Conservation (phyloP, 2,888 invertebrate species). For the Patella caerulea region DNA sequence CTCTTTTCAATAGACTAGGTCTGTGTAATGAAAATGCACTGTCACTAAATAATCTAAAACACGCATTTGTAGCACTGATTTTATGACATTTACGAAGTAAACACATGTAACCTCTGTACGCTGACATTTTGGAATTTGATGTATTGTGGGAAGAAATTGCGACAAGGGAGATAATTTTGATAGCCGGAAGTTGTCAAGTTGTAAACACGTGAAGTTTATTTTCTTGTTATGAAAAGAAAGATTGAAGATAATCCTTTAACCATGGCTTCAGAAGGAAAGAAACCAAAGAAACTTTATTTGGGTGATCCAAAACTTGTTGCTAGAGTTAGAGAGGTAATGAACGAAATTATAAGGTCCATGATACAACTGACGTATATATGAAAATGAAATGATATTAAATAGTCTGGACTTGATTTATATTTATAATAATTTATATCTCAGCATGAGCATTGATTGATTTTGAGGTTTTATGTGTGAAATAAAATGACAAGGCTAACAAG, state of each 20-base stretch:
- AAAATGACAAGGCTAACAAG: too few relatives aligned
- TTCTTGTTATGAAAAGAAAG: background rate
- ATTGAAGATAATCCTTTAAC: background rate
- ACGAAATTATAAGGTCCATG: too few relatives aligned
- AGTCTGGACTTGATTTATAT: too few relatives aligned
- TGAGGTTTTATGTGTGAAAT: too few relatives aligned
- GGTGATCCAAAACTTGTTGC: conserved; percentile 50
- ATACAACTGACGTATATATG: too few relatives aligned
- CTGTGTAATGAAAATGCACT: conserved; percentile 8
- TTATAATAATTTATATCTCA: too few relatives aligned
- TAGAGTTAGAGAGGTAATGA: conserved; percentile 50
- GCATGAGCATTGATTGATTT: too few relatives aligned
- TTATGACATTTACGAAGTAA: conserved; percentile 13
- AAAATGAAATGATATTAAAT: too few relatives aligned
- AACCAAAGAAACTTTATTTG: conserved; percentile 24
- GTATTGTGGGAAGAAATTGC: too few relatives aligned
- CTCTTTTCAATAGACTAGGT: background rate
- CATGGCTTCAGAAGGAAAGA: background rate
- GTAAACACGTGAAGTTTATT: too few relatives aligned
- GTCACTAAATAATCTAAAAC: conserved; percentile 8
- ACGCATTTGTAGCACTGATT: conserved; percentile 13
- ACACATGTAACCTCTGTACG: conserved; percentile 35
- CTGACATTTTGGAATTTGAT: conserved; percentile 28
- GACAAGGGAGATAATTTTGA: too few relatives aligned
- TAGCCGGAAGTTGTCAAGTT: too few relatives aligned